These are phyloP conservation scores for Lophotriccus pileatus DNA, from an alignment of 2,797 vertebrate species.

Conservation along the genomic window DNA sequence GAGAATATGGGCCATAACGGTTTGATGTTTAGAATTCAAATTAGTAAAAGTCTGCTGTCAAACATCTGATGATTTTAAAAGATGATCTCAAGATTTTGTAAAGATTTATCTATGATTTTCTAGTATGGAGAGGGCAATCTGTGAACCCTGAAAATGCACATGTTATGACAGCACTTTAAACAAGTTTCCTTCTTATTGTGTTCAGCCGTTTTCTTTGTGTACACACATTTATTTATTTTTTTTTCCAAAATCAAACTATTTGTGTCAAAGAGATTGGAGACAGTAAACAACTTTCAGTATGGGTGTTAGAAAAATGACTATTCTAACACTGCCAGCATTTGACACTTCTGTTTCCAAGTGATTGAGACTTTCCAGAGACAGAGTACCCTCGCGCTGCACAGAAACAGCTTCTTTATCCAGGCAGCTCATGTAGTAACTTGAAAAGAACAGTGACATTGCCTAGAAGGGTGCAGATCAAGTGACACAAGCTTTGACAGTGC, in stretches of 20 bases:
- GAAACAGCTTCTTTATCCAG: neutral
- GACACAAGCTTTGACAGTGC: neutral
- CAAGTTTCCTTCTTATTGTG: neutral
- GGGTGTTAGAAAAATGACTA: constrained; percentile 1
- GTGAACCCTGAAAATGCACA: neutral
- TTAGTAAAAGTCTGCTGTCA: neutral
- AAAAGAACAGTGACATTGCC: neutral
- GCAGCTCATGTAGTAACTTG: neutral
- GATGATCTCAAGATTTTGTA: neutral
- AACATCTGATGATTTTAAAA: neutral
- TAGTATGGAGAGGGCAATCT: neutral
- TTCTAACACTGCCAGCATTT: neutral
- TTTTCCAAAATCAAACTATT: neutral
- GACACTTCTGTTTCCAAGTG: constrained; percentile 28
- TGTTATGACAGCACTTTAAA: neutral
- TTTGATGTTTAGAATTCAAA: neutral
- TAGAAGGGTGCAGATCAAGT: constrained; percentile 8
- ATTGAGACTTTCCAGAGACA: constrained; percentile 49
- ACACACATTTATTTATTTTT: neutral
- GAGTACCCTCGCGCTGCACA: neutral
- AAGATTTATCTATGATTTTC: neutral
- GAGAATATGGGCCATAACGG: neutral
- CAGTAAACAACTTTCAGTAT: constrained; percentile 2
- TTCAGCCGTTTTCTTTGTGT: neutral
- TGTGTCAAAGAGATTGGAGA: neutral